Conservation (phyloP, 1,140 invertebrate species). For the Geopemphigus sp. region DNA sequence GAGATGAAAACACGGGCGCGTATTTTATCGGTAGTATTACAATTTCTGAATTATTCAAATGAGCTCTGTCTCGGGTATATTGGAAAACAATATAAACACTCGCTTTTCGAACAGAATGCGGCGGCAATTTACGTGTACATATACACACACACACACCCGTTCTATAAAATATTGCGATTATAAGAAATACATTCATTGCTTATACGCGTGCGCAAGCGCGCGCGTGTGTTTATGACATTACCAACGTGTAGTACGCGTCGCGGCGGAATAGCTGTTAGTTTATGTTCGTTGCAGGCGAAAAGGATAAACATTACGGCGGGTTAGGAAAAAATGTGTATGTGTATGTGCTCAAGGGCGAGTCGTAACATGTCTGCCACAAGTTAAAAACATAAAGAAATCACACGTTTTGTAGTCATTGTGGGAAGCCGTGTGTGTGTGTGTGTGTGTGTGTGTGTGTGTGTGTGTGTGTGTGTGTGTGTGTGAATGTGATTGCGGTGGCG, state of each 20-base stretch:
- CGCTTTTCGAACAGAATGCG: constrained; percentile 23
- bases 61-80: neutral
- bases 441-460: neutral
- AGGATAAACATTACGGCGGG: constrained; percentile 25
- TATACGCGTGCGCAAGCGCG: neutral
- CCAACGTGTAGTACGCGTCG: constrained; percentile 4
- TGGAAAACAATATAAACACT: constrained; percentile 37
- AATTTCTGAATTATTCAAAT: neutral
- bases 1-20: too few relatives aligned
- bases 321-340: neutral
- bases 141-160: neutral
- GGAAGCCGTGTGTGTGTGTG: neutral
- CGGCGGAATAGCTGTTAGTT: constrained; percentile 31
- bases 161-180: constrained; percentile 42
- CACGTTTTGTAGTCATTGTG: constrained; percentile 21
- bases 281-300: constrained; percentile 29
- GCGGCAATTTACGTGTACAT: too few relatives aligned
- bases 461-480: neutral
- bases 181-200: constrained; percentile 41
- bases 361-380: constrained; percentile 38
- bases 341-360: constrained; percentile 36
- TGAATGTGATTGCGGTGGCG: neutral
- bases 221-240: constrained; percentile 27
- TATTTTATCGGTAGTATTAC: too few relatives aligned
- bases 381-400: constrained; percentile 47